Evolutionary conservation across 2,888 invertebrate species (phyloP).

Genomic region (Macrophya annulata): DNA sequence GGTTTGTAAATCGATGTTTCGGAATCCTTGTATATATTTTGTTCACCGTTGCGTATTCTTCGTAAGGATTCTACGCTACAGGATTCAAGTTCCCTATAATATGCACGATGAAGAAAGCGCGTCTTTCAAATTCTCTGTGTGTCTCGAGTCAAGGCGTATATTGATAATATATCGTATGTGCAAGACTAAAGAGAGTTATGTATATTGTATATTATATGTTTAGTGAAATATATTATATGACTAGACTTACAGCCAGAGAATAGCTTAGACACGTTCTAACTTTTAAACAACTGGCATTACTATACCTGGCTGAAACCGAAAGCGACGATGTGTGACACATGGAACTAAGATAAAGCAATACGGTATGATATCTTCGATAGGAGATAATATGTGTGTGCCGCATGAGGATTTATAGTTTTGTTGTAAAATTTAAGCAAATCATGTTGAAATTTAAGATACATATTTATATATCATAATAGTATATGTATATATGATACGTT

Average conservation of each 20-base stretch:
- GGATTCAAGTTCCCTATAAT: not conserved
- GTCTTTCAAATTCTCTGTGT: not conserved
- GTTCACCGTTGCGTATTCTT: not conserved
- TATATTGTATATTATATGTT: too few relatives aligned
- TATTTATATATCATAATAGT: too few relatives aligned
- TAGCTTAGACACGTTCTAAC: not conserved
- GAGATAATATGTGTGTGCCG: not conserved
- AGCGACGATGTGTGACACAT: constrained; percentile 11
- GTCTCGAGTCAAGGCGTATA: not conserved
- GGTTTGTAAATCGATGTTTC: not conserved
- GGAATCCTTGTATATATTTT: not conserved
- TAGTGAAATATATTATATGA: not conserved
- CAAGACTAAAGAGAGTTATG: not conserved
- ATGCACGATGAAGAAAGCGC: not conserved
- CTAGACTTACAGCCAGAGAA: not conserved
- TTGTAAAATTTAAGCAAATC: not conserved
- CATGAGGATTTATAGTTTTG: not conserved
- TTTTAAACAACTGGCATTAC: not conserved
- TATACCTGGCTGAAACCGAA: constrained; percentile 15
- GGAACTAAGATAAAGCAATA: not conserved
- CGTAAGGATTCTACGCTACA: not conserved
- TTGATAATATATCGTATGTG: not conserved
- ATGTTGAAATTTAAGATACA: not conserved
- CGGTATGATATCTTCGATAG: not conserved
- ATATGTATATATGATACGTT: too few relatives aligned